Evolutionary conservation across 2,113 vertebrate species (phyloP).

Genomic region (Tupaia tana): DNA sequence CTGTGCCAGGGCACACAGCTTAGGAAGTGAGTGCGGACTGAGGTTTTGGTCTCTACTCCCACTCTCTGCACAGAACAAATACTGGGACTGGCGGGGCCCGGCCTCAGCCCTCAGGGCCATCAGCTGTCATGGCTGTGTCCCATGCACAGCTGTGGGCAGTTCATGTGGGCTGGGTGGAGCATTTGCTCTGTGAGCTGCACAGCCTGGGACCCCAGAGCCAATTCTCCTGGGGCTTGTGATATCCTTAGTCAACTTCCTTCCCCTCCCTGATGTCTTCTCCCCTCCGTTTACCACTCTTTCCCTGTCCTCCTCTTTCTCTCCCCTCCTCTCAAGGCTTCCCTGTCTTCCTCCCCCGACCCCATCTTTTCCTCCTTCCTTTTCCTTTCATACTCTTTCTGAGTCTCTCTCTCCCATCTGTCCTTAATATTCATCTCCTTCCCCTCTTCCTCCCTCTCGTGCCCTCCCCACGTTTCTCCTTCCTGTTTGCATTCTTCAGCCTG

Average conservation of each 20-base stretch:
- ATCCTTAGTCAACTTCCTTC: neutral
- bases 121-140: neutral
- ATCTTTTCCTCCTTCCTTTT: too few species aligned
- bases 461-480: too few species aligned
- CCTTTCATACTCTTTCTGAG: too few species aligned
- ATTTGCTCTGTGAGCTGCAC: neutral
- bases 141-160: neutral
- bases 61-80: neutral
- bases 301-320: fast-evolving
- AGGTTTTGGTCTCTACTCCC: neutral
- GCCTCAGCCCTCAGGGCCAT: neutral
- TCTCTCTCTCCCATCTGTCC: neutral
- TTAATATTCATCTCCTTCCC: too few species aligned
- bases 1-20: neutral
- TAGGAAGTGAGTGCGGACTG: fast-evolving
- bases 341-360: too few species aligned
- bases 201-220: neutral
- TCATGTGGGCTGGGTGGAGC: neutral
- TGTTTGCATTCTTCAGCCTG: neutral
- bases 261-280: too few species aligned
- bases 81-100: fast-evolving
- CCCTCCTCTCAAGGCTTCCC: neutral
- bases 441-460: neutral
- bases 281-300: fast-evolving
- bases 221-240: neutral